Base-by-base conservation (phyloP, 2,888 invertebrate species). In the Drosophila fulvimacula region DNA sequence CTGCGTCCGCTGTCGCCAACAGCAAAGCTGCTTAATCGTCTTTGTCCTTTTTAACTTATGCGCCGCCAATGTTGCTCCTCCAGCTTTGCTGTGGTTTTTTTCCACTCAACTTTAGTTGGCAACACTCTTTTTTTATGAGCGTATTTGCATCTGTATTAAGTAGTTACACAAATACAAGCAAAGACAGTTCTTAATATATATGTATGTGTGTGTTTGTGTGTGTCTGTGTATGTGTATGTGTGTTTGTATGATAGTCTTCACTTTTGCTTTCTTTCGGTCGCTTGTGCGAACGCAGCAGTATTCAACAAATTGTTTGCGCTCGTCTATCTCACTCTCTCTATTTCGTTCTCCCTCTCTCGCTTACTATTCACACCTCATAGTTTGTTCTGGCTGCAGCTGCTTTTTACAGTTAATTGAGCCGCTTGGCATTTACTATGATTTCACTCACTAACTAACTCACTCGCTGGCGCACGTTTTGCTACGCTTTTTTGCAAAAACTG, bases 21-120 rank as follows among this genome's bases (percentile, higher is more conserved):
- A 79, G 71, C 61, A 67, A 76, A 80, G 81, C 72, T 80, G 77
- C 79, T 83, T 83, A 86, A 89, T 81, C 82, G 83, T 76, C 84
- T 89, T 83, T 83, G 83, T 88, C 81, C 89, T 73, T 83, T 86
- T 87, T 89, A 83, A 83, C 89, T 83, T 89, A 78, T 81, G 81
- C 81, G 88, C 84, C 83, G 89, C 83, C 87, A 83, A 83, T 87
- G 81, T 59, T 85, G 59, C 74, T 80, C 74, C 74, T 9, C 30
- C 10, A 52, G 48, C 58, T 68, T 53, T 44, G 63, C 61, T 66
- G 59, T 64, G 69, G 66, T 71, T 73, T 63, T 75, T 79, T 79
- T 73, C 73, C 69, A 66, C 69, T 71, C 60, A 60, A 61, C 58
- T 61, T 58, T 65, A 69, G 68, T 63, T 81, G 79, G 71, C 65